Conservation (phyloP, 2,888 invertebrate species). For the Rhabditoides inermis region DNA sequence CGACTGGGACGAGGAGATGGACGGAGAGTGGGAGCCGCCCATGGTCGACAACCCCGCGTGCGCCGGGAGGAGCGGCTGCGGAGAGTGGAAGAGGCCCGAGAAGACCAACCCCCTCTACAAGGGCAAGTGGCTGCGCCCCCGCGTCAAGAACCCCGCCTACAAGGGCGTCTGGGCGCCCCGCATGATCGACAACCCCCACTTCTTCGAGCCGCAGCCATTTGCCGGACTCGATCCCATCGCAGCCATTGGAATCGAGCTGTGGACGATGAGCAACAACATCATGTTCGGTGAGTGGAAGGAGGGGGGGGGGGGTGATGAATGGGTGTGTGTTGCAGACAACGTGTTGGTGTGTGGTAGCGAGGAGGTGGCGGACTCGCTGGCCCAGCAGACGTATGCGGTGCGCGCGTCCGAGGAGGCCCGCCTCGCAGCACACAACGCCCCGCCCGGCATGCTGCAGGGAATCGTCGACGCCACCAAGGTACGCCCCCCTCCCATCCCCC, state of each 20-base stretch:
- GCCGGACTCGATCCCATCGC: slow-evolving; percentile 35
- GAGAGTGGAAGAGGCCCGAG: slow-evolving; percentile 69
- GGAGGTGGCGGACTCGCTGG: slow-evolving; percentile 70
- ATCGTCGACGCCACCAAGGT: slow-evolving; percentile 37
- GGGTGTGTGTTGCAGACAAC: slow-evolving; percentile 63
- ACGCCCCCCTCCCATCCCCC: not conserved
- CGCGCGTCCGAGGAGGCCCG: slow-evolving; percentile 60
- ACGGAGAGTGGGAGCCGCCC: slow-evolving; percentile 95
- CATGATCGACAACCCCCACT: slow-evolving; percentile 81
- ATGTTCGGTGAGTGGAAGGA: slow-evolving; percentile 88
- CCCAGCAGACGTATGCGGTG: slow-evolving; percentile 72
- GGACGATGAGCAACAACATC: slow-evolving; percentile 93
- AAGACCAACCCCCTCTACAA: slow-evolving; percentile 59
- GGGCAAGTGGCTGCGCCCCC: slow-evolving; percentile 81
- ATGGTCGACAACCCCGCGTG: slow-evolving; percentile 54
- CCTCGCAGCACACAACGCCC: slow-evolving; percentile 14
- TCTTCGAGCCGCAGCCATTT: slow-evolving; percentile 78
- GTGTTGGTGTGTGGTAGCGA: slow-evolving; percentile 78
- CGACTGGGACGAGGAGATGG: slow-evolving; percentile 97
- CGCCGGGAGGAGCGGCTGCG: slow-evolving; percentile 73
- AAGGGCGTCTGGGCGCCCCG: slow-evolving; percentile 61
- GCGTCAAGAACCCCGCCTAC: slow-evolving; percentile 59
- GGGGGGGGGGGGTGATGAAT: too few relatives aligned
- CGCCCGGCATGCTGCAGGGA: slow-evolving; percentile 22
- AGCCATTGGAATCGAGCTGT: slow-evolving; percentile 88